A percentile compares a stretch with the other conserved stretches of the same genome.
phyloP scores from a whole-genome alignment of 2,113 vertebrate genomes.

The Rhizomys pruinosus region DNA sequence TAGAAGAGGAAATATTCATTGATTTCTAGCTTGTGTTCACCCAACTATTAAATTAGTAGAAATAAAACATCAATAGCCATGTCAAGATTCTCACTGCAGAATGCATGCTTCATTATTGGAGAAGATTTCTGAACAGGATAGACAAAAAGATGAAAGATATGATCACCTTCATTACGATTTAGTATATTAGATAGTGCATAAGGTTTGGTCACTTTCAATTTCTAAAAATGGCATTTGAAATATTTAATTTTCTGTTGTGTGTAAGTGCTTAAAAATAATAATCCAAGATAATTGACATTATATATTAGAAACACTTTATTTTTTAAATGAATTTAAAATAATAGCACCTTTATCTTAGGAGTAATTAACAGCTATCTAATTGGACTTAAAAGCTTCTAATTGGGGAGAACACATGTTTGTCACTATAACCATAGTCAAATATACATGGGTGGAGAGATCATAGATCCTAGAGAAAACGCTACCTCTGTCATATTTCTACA shows the following conservation, averaged over 20 bases:
- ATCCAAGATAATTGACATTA: background rate
- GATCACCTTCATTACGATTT: background rate
- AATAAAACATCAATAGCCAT: slow-evolving; percentile 63
- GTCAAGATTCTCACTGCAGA: slow-evolving; percentile 42
- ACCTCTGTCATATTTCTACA: too few relatives aligned
- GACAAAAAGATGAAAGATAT: background rate
- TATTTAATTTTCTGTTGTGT: slow-evolving; percentile 21
- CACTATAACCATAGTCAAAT: too few relatives aligned
- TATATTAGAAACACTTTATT: background rate
- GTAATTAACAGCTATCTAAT: too few relatives aligned
- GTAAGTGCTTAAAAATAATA: background rate
- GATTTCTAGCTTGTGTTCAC: slow-evolving; percentile 69
- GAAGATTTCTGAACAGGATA: background rate
- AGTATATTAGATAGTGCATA: background rate
- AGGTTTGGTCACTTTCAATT: background rate
- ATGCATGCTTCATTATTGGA: background rate
- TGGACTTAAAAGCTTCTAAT: too few relatives aligned
- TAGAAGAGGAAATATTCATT: slow-evolving; percentile 48
- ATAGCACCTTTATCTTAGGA: too few relatives aligned
- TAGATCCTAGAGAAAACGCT: too few relatives aligned
- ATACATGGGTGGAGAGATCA: too few relatives aligned
- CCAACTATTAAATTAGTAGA: slow-evolving; percentile 74
- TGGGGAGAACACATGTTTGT: too few relatives aligned
- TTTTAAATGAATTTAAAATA: background rate
- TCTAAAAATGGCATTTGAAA: slow-evolving; percentile 24